Evolutionary conservation across 2,113 vertebrate species (phyloP).

Genomic region (Hemiscyllium ocellatum): DNA sequence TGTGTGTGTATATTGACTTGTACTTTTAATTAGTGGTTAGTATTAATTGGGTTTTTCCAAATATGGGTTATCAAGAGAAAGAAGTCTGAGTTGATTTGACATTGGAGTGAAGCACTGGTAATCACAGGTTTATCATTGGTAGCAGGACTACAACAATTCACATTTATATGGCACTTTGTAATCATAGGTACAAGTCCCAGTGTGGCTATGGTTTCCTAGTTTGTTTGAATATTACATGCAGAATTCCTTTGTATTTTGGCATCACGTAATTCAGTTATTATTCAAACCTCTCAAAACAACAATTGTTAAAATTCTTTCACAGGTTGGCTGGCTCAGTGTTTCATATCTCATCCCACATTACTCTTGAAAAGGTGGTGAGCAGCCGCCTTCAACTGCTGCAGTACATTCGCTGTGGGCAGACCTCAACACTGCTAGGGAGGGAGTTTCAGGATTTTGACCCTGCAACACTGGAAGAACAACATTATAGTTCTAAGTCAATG

Average conservation of each 20-base stretch:
- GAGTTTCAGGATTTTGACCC: no score
- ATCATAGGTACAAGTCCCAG: not conserved
- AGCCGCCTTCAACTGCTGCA: no score
- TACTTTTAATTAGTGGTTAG: not conserved
- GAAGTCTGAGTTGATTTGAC: not conserved
- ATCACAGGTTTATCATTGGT: not conserved
- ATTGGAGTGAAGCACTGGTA: not conserved
- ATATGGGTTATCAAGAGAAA: not conserved
- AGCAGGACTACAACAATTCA: not conserved
- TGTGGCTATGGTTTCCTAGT: not conserved
- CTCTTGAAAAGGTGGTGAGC: no score
- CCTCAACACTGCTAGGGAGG: no score
- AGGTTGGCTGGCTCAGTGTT: no score
- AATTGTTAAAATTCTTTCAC: no score
- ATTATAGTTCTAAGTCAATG: no score
- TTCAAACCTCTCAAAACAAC: not conserved
- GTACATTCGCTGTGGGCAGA: no score
- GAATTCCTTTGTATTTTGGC: not conserved
- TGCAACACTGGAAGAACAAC: no score
- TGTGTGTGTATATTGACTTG: not conserved
- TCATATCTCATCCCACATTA: no score
- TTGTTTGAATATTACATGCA: not conserved
- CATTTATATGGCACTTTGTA: not conserved
- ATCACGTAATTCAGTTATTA: not conserved
- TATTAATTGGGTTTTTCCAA: not conserved